Evolutionary conservation across 2,888 invertebrate species (phyloP).

Genomic region (Athripsodes cinereus): DNA sequence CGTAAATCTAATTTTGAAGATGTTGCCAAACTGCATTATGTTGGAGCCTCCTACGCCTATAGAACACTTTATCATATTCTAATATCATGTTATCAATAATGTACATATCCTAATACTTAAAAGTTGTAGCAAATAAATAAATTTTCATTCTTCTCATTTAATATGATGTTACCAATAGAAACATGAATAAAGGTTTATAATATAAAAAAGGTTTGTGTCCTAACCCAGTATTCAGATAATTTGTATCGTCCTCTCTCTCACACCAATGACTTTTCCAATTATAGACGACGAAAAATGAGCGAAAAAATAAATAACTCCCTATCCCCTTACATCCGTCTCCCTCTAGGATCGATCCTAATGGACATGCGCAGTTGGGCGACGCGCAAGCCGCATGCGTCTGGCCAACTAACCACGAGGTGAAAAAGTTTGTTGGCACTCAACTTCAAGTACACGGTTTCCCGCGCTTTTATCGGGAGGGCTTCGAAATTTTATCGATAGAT

Average conservation of each 20-base stretch:
- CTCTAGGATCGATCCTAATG: conserved; percentile 19
- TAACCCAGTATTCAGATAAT: neutral
- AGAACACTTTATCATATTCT: no score
- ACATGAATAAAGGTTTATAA: no score
- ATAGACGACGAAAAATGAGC: conserved; percentile 9
- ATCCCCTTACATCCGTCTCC: conserved; percentile 8
- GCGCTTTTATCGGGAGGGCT: neutral
- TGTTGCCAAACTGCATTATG: no score
- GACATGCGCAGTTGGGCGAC: conserved; percentile 8
- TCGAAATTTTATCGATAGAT: conserved; percentile 1
- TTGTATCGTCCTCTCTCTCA: conserved; percentile 15
- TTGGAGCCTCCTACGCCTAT: no score
- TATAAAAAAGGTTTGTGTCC: neutral
- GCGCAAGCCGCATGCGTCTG: conserved; percentile 6
- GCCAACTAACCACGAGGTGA: neutral
- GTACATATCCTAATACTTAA: no score
- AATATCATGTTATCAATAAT: no score
- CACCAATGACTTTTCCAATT: conserved; percentile 9
- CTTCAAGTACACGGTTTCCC: neutral
- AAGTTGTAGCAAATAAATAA: no score
- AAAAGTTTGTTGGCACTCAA: neutral
- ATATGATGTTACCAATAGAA: no score
- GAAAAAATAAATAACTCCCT: conserved; percentile 12
- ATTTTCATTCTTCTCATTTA: no score
- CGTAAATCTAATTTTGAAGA: no score